These are phyloP conservation scores for Piprites chloris DNA, from an alignment of 2,113 vertebrate species.

Conservation along the genomic window DNA sequence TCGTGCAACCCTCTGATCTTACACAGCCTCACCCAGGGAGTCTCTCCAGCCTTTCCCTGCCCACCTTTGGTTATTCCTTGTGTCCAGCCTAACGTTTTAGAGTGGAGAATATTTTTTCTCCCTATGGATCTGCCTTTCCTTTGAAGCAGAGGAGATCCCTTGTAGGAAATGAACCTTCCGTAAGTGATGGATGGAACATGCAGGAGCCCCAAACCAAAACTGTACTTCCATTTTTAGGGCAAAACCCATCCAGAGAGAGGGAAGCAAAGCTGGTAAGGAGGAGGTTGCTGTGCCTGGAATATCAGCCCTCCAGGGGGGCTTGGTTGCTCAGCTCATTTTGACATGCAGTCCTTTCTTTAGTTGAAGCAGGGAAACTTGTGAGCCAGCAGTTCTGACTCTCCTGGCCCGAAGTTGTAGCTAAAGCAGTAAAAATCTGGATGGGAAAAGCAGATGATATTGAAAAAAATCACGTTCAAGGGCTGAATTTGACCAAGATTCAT, in stretches of 20 bases:
- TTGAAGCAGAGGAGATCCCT: not conserved
- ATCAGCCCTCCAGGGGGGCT: not conserved
- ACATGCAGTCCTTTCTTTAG: not conserved
- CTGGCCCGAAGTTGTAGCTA: not conserved
- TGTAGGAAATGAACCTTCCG: not conserved
- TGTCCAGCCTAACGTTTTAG: not conserved
- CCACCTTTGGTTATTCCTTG: not conserved
- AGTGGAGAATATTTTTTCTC: not conserved
- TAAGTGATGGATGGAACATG: not conserved
- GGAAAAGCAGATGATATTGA: not conserved
- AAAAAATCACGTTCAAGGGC: not conserved
- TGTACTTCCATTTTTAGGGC: not conserved
- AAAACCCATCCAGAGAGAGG: not conserved
- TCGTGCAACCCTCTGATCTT: not conserved
- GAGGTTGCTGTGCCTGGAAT: not conserved
- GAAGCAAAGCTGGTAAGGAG: not conserved
- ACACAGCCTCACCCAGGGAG: no score
- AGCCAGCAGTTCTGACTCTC: not conserved
- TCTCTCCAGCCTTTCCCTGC: not conserved
- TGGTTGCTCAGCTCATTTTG: not conserved
- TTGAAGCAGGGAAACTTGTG: not conserved
- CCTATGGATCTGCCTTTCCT: not conserved
- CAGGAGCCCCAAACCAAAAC: fast-evolving
- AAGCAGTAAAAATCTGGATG: slow-evolving; percentile 1
- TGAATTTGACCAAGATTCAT: not conserved